Base-by-base conservation (phyloP, 2,888 invertebrate genomes). In the Meghimatium bilineatum region DNA sequence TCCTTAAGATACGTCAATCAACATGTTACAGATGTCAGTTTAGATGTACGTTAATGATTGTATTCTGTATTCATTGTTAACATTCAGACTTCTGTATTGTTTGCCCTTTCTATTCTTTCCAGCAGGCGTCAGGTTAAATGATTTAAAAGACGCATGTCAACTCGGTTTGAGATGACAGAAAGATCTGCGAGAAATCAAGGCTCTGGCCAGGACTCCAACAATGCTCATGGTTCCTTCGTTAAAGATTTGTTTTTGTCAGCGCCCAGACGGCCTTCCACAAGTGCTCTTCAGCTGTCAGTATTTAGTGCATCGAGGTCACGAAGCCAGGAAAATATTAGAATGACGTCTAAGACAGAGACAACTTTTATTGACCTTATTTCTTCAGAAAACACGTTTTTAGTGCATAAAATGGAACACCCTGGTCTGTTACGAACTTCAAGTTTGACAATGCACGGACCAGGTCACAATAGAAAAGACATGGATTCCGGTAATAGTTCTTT, bases 401-500 rank as follows among this genome's bases (percentile, higher is more conserved):
- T 10, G n/a, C 71, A 34, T 56, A 36, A 32, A 12, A 71, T 80
- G 71, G 52, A 49, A 1, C 69, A 34, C 14, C 12, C 82, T 52
- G 76, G 75, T 0, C 66, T 75, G 12, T 26, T 52, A 14, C n/a
- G 82, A 49, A 82, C 82, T 29, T 82, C 52, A 32, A 82, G 82
- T 67, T 36, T 82, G 52, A 76, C 82, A 74, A 76, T 75, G 66
- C 76, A 82, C 8, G 82, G 44, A 3, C 76, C 82, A 12, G 38
- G 36, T 38, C 67, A 76, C n/a, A 32, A 34, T 23, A 67, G 66
- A 20, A 76, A 75, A 36, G 82, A 44, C 44, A 29, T 63, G 20
- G 82, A 82, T 49, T 82, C 82, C 12, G 82, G 82, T 52, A 82
- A 82, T 36, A 82, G 82, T n/a, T 82, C 82, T 36, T 67, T 75